phyloP scores from a whole-genome alignment of 2,888 invertebrate species.

The Nycteola revayana region DNA sequence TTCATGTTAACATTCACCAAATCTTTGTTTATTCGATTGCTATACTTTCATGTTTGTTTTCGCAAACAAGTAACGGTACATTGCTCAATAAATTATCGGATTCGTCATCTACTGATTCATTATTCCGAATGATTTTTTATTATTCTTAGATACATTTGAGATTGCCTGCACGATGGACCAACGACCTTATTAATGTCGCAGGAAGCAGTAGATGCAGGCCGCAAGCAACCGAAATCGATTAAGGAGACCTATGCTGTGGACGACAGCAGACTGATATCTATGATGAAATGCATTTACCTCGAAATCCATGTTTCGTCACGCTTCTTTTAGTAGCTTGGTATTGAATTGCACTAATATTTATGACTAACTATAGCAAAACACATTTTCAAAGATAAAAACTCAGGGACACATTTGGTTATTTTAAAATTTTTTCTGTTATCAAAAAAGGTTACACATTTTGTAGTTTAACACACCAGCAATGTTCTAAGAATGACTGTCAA shows the following conservation, averaged over 20 bases:
- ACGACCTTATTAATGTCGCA: too few species aligned
- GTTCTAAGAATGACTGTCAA: constrained; percentile 52
- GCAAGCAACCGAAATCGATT: too few species aligned
- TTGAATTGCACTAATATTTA: constrained; percentile 28
- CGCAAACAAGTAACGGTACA: constrained; percentile 16
- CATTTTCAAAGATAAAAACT: constrained; percentile 23
- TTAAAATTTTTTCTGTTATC: constrained; percentile 42
- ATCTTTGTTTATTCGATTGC: constrained; percentile 35
- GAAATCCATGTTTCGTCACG: constrained; percentile 17
- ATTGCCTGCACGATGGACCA: too few species aligned
- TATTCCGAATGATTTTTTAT: constrained; percentile 13
- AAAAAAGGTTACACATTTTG: constrained; percentile 46
- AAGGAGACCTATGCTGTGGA: too few species aligned
- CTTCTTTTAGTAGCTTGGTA: constrained; percentile 14
- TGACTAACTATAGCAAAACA: constrained; percentile 24
- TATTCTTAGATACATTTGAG: too few species aligned
- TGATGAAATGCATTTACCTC: constrained; percentile 42
- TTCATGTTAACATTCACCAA: constrained; percentile 33
- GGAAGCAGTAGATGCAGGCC: too few species aligned
- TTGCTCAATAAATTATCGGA: constrained; percentile 28
- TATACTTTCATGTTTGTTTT: constrained; percentile 15
- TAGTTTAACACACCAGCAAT: constrained; percentile 28
- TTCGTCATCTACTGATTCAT: constrained; percentile 17
- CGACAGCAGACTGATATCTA: too few species aligned
- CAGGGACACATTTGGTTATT: constrained; percentile 34